Evolutionary conservation across 2,888 invertebrate species (phyloP).

Genomic region (Tridacna crocea): DNA sequence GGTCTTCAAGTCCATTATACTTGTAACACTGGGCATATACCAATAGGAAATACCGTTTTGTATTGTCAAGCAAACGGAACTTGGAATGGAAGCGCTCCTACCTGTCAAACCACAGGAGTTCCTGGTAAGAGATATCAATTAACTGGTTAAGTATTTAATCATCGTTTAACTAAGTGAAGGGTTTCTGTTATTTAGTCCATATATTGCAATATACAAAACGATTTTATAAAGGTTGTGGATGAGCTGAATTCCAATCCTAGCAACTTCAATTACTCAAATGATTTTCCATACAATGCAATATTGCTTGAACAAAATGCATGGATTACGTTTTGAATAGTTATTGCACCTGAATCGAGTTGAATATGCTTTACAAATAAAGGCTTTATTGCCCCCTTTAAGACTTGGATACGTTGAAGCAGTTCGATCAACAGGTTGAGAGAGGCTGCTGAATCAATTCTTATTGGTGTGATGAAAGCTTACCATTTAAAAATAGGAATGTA

Average conservation of each 20-base stretch:
- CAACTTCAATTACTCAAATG: too few relatives aligned
- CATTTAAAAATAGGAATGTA: too few relatives aligned
- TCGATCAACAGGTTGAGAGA: background rate
- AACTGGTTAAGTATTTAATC: background rate
- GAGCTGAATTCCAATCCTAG: too few relatives aligned
- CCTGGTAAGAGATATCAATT: background rate
- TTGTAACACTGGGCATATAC: background rate
- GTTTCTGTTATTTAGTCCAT: too few relatives aligned
- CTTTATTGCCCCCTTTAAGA: background rate
- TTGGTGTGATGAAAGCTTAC: too few relatives aligned
- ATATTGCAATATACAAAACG: too few relatives aligned
- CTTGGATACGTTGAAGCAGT: background rate
- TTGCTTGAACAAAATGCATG: background rate
- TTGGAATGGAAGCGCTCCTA: slow-evolving; percentile 4
- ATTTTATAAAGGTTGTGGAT: too few relatives aligned
- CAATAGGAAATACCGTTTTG: background rate
- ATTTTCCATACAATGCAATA: too few relatives aligned
- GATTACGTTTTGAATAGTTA: too few relatives aligned
- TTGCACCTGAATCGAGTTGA: too few relatives aligned
- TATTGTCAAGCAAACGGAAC: slow-evolving; percentile 9
- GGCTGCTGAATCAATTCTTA: background rate
- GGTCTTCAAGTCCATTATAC: background rate
- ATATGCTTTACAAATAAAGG: too few relatives aligned
- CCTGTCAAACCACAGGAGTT: background rate
- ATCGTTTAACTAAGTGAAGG: too few relatives aligned